Evolutionary conservation across 2,888 invertebrate genomes (phyloP), one percentile per base, ranked within the genome.

Genomic region (Drosophila incognita): DNA sequence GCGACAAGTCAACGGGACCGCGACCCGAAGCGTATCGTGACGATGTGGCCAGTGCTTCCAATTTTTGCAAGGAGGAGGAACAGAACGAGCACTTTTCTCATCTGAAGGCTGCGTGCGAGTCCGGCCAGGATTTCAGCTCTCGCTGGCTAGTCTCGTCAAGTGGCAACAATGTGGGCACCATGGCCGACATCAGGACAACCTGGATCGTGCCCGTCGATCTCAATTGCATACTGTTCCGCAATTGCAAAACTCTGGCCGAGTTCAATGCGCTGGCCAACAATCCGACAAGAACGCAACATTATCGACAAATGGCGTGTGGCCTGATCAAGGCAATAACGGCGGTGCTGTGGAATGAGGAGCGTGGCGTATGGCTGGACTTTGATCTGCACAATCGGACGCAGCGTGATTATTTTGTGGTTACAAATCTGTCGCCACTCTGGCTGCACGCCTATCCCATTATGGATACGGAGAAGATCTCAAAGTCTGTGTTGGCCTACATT

Each of bases 91-190:
- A 96, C 78, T 98, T 97, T 92, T 95, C 96, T 0, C 96, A 98
- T 90, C 87, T 99, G 35, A 98, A 98, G 89, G 96, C 98, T 0
- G 98, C 96, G 0, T 98, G 98, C 0, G 99, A 99, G 92, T 98
- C 98, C 0, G 99, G 99, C 1, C 98, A 98, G 98, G 98, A 99
- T 91, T 99, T 98, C 93, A 98, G 97, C 0, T 96, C 96, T 2
- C 94, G 99, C 53, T 99, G 98, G 98, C 97, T 97, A 91, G 95
- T 96, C 61, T 89, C 92, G 24, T 93, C 95, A 0, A 94, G 95
- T 64, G 95, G 95, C 13, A 95, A 95, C 0, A 95, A 96, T 82
- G 95, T 95, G 94, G 96, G 96, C 94, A 92, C 90, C 83, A 93
- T 98, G 51, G 94, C 95, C 6, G 95, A 97, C 89, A 94, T 97